Conservation (phyloP, 2,797 vertebrate genomes). For the Periparus ater region DNA sequence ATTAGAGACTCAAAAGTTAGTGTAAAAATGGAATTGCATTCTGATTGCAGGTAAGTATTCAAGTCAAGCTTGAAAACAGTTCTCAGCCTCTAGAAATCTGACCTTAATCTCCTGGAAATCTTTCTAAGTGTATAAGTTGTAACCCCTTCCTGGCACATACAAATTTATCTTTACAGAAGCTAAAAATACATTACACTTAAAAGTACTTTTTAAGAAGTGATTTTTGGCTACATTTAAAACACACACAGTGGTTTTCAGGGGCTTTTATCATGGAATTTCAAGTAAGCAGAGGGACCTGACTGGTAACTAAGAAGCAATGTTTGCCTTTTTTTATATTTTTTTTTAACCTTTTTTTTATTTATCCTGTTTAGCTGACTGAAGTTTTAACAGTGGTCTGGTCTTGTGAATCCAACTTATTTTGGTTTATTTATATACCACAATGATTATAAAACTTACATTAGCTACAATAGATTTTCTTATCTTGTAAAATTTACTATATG, state of each 20-base stretch:
- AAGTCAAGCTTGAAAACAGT: not conserved
- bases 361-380: not conserved
- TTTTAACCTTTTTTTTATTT: not conserved
- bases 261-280: not conserved
- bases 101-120: not conserved
- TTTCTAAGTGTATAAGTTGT: not conserved
- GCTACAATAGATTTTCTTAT: not conserved
- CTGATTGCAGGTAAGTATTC: not conserved
- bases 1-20: not conserved
- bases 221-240: not conserved
- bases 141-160: not conserved
- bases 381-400: not conserved
- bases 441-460: not conserved
- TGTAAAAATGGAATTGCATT: not conserved
- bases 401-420: not conserved
- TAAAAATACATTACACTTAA: not conserved
- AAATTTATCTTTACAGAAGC: not conserved
- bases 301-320: not conserved
- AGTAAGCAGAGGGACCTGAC: not conserved
- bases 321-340: fast-evolving
- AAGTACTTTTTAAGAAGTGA: not conserved
- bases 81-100: not conserved
- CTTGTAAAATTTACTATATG: fast-evolving
- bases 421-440: not conserved
- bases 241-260: not conserved